These are phyloP conservation scores for Drosophila rellima DNA, from an alignment of 2,888 invertebrate species.

Conservation along the genomic window DNA sequence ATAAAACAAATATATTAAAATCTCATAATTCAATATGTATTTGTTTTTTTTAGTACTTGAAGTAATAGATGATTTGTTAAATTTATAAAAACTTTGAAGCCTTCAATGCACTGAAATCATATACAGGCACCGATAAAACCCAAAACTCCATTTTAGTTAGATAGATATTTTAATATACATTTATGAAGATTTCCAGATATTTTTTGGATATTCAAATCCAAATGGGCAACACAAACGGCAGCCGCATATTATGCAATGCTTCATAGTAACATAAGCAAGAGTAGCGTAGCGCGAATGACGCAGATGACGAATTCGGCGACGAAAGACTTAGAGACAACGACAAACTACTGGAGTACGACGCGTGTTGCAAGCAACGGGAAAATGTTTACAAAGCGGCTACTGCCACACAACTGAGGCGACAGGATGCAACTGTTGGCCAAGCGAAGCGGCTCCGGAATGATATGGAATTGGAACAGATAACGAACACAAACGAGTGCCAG, in stretches of 20 bases:
- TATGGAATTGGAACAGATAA: slow-evolving; percentile 64
- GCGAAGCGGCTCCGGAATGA: slow-evolving; percentile 58
- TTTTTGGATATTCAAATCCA: slow-evolving; percentile 27
- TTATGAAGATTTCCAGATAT: slow-evolving; percentile 5
- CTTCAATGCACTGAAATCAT: slow-evolving; percentile 62
- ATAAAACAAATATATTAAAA: too few species aligned
- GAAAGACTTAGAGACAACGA: slow-evolving; percentile 57
- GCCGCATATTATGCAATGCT: slow-evolving; percentile 50
- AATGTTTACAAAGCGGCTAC: slow-evolving; percentile 81
- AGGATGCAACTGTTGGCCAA: slow-evolving; percentile 65
- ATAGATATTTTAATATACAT: slow-evolving; percentile 12
- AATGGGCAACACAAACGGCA: slow-evolving; percentile 45
- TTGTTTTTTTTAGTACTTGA: too few species aligned
- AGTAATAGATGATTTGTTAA: slow-evolving; percentile 33
- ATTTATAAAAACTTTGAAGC: slow-evolving; percentile 20
- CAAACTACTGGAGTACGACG: slow-evolving; percentile 65
- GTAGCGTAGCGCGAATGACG: slow-evolving; percentile 56
- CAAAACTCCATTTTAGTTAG: slow-evolving; percentile 36
- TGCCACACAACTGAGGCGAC: slow-evolving; percentile 79
- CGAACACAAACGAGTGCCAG: slow-evolving; percentile 42
- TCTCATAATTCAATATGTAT: too few species aligned
- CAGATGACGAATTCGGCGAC: slow-evolving; percentile 62
- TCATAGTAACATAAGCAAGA: slow-evolving; percentile 37
- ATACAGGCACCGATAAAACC: slow-evolving; percentile 67
- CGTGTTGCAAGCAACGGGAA: slow-evolving; percentile 71